Conservation (phyloP, 2,888 invertebrate genomes). For the Dryococelus australis region DNA sequence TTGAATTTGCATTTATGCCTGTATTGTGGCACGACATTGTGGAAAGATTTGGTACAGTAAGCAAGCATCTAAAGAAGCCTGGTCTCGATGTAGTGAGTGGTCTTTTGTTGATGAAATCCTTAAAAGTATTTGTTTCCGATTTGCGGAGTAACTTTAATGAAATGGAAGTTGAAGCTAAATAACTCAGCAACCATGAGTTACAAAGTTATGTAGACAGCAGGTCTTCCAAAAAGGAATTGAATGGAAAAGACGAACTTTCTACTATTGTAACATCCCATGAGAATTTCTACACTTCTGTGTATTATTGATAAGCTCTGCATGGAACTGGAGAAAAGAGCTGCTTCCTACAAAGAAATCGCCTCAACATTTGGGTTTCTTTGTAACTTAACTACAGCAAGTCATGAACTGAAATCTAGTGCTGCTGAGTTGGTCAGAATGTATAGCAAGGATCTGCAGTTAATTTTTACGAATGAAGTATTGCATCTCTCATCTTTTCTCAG, state of each 20-base stretch:
- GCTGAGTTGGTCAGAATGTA: neutral
- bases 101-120: neutral
- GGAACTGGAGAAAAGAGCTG: too few species aligned
- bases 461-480: too few species aligned
- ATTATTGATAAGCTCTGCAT: conserved; percentile 18
- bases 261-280: neutral
- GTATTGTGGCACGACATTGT: neutral
- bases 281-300: conserved; percentile 4
- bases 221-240: too few species aligned
- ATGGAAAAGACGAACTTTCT: conserved; percentile 21
- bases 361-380: neutral
- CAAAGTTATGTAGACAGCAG: too few species aligned
- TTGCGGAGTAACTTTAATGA: too few species aligned
- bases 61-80: neutral
- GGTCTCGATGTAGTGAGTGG: neutral
- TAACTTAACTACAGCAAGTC: neutral
- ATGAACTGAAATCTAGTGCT: conserved; percentile 11
- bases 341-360: conserved; percentile 4
- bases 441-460: too few species aligned
- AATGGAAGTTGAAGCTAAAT: neutral
- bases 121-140: too few species aligned
- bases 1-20: too few species aligned
- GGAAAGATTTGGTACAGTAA: too few species aligned
- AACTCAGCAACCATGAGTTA: too few species aligned
- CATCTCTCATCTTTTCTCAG: too few species aligned